Evolutionary conservation across 53 echinoderm and acorn worm species (phyloP), one percentile per base, ranked within the genome.

Genomic region (Mesocentrotus franciscanus): DNA sequence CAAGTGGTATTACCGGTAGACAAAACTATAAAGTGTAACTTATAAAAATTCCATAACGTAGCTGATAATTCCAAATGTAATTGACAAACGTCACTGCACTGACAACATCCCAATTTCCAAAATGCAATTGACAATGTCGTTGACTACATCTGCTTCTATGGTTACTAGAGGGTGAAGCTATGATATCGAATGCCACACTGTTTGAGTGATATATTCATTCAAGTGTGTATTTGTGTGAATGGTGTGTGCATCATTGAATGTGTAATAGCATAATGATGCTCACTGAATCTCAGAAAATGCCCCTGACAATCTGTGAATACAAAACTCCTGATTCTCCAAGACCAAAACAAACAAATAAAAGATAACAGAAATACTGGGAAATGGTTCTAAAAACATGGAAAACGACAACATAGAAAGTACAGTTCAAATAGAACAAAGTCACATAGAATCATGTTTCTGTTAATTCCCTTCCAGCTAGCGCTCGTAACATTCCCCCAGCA

Each of bases 361-460:
- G 58, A n/a, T 26, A 27, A 55, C 22, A 85, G 5, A 75, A 85
- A 57, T n/a, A 26, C 34, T 27, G 29, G 27, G 29, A 11, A 78
- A 39, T 8, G 22, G 36, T 57, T 87, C 27, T 87, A 56, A 87
- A n/a, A 58, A 42, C 55, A 15, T 36, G 22, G 24, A 87, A 27
- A n/a, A 87, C 87, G 4, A 58, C 15, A 22, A 85, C 85, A 24
- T 18, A 79, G 56, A 55, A 59, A 59, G n/a, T 87, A 87, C 87
- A 87, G 87, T 87, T 87, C 87, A 87, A 87, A n/a, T 10, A 59
- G 87, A 87, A 87, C 87, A 58, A 57, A 58, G 87, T 87, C 58
- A 87, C 87, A 87, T 27, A 87, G 12, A 87, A 85, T 42, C 42
- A 10, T 14, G n/a, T 42, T 74, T 49, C 42, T 84, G 12, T 42